phyloP scores from a whole-genome alignment of 2,888 invertebrate genomes.

The Morpho achilles region DNA sequence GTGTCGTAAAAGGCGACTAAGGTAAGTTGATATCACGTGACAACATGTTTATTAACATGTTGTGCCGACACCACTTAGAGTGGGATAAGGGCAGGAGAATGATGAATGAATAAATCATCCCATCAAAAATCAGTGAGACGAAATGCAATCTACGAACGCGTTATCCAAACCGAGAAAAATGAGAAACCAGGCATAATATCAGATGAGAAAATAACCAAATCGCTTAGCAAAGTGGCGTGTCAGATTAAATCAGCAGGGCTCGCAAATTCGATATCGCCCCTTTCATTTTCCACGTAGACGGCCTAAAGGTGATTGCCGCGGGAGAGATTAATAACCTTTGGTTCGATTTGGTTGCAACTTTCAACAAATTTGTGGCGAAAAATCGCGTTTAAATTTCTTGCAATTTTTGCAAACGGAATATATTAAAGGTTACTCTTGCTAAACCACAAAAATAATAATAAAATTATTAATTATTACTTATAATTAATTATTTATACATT shows the following conservation, averaged over 20 bases:
- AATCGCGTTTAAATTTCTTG: not conserved
- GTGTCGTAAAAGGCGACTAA: no score
- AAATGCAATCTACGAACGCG: conserved; percentile 9
- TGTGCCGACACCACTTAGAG: no score
- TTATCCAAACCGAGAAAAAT: conserved; percentile 8
- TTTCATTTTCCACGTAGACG: conserved; percentile 29
- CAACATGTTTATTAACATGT: no score
- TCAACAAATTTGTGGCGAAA: not conserved
- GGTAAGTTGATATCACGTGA: no score
- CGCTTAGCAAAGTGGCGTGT: conserved; percentile 24
- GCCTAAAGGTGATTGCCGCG: conserved; percentile 21
- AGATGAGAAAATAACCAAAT: conserved; percentile 25
- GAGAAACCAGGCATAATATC: conserved; percentile 11
- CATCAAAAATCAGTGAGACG: not conserved
- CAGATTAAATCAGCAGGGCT: conserved; percentile 22
- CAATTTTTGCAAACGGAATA: no score
- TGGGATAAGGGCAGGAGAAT: no score
- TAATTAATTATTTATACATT: no score
- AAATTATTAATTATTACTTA: no score
- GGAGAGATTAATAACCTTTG: conserved; percentile 16
- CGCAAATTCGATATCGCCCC: conserved; percentile 26
- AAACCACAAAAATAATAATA: no score
- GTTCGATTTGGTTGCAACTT: not conserved
- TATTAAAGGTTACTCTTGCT: no score
- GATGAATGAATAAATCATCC: no score